A percentile compares a stretch with the other conserved stretches of the same genome.
phyloP scores from a whole-genome alignment of 64 coral and sea anemone species.

The Catalaphyllia jardinei region DNA sequence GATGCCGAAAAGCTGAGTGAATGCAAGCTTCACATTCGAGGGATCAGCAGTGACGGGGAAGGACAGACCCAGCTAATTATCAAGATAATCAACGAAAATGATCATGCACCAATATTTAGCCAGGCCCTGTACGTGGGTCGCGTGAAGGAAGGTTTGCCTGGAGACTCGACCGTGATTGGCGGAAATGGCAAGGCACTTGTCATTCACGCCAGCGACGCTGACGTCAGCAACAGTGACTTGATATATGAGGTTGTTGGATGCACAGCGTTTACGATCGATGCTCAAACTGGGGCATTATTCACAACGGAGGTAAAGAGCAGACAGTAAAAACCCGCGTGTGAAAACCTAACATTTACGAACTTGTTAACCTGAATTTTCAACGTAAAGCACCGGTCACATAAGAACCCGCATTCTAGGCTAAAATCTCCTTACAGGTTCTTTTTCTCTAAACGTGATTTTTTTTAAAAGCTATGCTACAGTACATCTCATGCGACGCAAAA shows the following conservation, averaged over 20 bases:
- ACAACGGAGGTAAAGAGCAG: constrained; percentile 59
- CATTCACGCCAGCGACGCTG: constrained; percentile 70
- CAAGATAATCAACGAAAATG: constrained; percentile 73
- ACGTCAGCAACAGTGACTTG: constrained; percentile 66
- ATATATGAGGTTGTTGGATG: constrained; percentile 80
- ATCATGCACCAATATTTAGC: constrained; percentile 72
- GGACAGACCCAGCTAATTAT: constrained; percentile 56
- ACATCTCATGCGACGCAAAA: too few relatives aligned
- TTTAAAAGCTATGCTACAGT: too few relatives aligned
- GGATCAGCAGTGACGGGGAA: constrained; percentile 56
- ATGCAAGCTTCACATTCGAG: constrained; percentile 69
- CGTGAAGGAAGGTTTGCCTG: constrained; percentile 58
- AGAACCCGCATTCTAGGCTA: too few relatives aligned
- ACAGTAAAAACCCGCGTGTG: background rate
- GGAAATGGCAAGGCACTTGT: constrained; percentile 40
- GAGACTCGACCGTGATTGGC: constrained; percentile 60
- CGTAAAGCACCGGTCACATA: too few relatives aligned
- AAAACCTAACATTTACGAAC: too few relatives aligned
- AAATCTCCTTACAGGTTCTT: too few relatives aligned
- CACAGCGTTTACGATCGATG: constrained; percentile 59
- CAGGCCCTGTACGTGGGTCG: constrained; percentile 50
- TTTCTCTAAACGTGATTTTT: too few relatives aligned
- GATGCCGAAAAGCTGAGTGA: constrained; percentile 78
- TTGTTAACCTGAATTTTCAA: too few relatives aligned
- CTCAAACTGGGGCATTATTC: constrained; percentile 54